phyloP scores from a whole-genome alignment of 2,888 invertebrate species.

The Hypena proboscidalis region DNA sequence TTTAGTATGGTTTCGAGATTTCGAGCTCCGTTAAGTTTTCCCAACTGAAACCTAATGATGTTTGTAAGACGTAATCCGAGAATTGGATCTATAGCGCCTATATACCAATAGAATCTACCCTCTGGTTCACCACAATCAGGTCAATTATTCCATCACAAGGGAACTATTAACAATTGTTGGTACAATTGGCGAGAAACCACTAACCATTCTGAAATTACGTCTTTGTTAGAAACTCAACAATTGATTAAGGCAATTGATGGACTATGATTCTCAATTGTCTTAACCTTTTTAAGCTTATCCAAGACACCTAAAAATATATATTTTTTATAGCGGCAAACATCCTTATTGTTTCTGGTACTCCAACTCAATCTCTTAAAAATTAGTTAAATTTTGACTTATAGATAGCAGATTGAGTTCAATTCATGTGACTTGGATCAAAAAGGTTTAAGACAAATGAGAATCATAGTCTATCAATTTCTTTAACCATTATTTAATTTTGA shows the following conservation, averaged over 20 bases:
- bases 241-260: not conserved
- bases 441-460: not conserved
- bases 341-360: too few relatives aligned
- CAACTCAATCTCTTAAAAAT: too few relatives aligned
- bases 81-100: too few relatives aligned
- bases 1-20: too few relatives aligned
- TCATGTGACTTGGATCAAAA: not conserved
- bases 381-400: too few relatives aligned
- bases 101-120: too few relatives aligned
- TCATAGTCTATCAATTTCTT: not conserved
- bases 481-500: slow-evolving; percentile 1
- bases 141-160: slow-evolving; percentile 14
- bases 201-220: slow-evolving; percentile 11
- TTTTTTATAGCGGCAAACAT: not conserved
- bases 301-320: not conserved
- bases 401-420: too few relatives aligned
- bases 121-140: not conserved
- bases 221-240: slow-evolving; percentile 7
- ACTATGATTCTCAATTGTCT: not conserved
- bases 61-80: too few relatives aligned
- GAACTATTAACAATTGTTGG: slow-evolving; percentile 3
- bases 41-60: too few relatives aligned
- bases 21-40: too few relatives aligned
- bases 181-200: not conserved
- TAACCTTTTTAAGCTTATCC: not conserved